phyloP scores from a whole-genome alignment of 2,797 vertebrate species.

The Tauraco hartlaubi region DNA sequence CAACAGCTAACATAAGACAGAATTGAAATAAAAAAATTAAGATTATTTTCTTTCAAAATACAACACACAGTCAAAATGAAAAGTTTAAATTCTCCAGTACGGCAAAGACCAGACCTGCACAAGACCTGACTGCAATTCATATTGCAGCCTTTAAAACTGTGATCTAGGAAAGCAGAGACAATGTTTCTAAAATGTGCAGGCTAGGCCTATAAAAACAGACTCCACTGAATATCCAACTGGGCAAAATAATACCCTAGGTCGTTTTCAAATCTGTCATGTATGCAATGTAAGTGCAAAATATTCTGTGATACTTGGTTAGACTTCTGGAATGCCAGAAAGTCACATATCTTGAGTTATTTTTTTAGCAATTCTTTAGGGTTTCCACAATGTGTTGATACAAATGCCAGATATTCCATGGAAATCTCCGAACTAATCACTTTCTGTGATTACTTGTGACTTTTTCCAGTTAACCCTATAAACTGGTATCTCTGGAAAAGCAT shows the following conservation, averaged over 20 bases:
- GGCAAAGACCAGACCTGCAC: neutral
- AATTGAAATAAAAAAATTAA: neutral
- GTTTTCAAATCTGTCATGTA: neutral
- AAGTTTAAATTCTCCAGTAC: neutral
- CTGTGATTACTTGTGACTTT: neutral
- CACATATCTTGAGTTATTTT: neutral
- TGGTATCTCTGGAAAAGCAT: neutral
- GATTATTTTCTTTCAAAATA: neutral
- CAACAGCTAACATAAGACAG: neutral
- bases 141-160: neutral
- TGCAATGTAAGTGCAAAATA: neutral
- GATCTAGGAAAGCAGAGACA: neutral
- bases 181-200: neutral
- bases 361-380: neutral
- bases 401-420: neutral
- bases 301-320: neutral
- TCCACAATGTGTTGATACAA: neutral
- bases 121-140: neutral
- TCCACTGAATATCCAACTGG: neutral
- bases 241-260: neutral
- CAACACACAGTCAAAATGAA: neutral
- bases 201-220: neutral
- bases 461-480: neutral
- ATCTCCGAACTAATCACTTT: neutral
- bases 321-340: neutral